Percentiles rank a stretch among this genome's conserved stretches.
phyloP scores from a whole-genome alignment of 1,140 invertebrate genomes.

The Drosophila guanche region DNA sequence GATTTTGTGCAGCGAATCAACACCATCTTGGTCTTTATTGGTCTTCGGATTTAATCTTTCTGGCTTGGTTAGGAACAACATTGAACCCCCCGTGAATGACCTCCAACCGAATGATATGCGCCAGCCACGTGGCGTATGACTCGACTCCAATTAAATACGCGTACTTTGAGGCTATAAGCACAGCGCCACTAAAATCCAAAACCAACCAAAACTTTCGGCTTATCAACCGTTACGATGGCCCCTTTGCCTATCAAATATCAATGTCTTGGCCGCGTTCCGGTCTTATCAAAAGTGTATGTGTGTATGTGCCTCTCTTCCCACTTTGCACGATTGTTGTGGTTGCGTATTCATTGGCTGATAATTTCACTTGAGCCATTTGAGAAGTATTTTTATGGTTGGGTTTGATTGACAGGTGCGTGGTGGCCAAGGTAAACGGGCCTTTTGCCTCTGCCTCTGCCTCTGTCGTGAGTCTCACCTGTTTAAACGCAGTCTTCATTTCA shows the following conservation, averaged over 20 bases:
- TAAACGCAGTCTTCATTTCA: constrained; percentile 36
- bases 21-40: no score
- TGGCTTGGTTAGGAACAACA: no score
- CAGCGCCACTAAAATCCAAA: constrained; percentile 26
- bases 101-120: no score
- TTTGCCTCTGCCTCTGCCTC: constrained; percentile 23
- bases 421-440: constrained; percentile 58
- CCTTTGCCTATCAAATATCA: constrained; percentile 36
- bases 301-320: constrained; percentile 1
- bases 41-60: no score
- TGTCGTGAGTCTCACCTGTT: constrained; percentile 31
- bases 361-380: constrained; percentile 54
- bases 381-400: constrained; percentile 11
- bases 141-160: constrained; percentile 28
- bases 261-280: constrained; percentile 53
- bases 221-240: constrained; percentile 40
- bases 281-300: constrained; percentile 30
- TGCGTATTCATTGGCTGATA: constrained; percentile 34
- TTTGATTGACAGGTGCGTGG: constrained; percentile 64
- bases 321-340: neutral
- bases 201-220: constrained; percentile 26
- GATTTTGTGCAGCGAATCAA: constrained; percentile 1
- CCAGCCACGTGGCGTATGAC: constrained; percentile 55
- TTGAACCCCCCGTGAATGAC: no score
- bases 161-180: neutral